Base-by-base conservation (phyloP, 2,113 vertebrate species). In the Tringa solitaria region DNA sequence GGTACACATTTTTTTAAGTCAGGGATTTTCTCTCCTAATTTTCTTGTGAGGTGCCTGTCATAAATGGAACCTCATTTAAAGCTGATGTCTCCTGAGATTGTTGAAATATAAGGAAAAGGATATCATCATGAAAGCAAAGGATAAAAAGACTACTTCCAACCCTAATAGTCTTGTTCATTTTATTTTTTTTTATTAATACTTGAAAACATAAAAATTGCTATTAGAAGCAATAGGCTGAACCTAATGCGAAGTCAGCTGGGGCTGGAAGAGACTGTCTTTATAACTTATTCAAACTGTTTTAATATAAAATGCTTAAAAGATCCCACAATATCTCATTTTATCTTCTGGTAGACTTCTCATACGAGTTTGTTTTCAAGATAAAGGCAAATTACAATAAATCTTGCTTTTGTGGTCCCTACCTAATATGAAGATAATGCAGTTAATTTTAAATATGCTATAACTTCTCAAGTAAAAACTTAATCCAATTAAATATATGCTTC, bases 401-500 rank as follows among this genome's bases (percentile, higher is more conserved):
- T 76, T 94, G 30, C n/a, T 72, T 74, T 57, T 83, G 69, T 80
- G 60, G 46, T 24, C 46, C 39, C 14, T 84, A 24, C 21, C 53
- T 93, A 96, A 92, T 83, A 86, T 20, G 46, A 96, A 54, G 41
- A 85, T 91, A 92, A 85, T 67, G 26, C 53, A 37, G 35, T 91
- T 90, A 30, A 53, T 93, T 50, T 73, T 53, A 96, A 90, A 95
- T 41, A 35, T 11, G 12, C n/a, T 54, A 15, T 93, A 87, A 75
- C 75, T 94, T 35, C 45, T 92, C 76, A 93, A 90, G 39, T 76
- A 94, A 96, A 97, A 95, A 75, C 63, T 91, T 89, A 87, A 89
- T 96, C 70, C 24, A 97, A 92, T 96, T 96, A 97, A 94, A 95
- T 93, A 74, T 69, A 88, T 83, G 51, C 56, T 94, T 97, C 76